These are phyloP conservation scores for Ophion ventricosus DNA, from an alignment of 2,888 invertebrate genomes.

Conservation along the genomic window DNA sequence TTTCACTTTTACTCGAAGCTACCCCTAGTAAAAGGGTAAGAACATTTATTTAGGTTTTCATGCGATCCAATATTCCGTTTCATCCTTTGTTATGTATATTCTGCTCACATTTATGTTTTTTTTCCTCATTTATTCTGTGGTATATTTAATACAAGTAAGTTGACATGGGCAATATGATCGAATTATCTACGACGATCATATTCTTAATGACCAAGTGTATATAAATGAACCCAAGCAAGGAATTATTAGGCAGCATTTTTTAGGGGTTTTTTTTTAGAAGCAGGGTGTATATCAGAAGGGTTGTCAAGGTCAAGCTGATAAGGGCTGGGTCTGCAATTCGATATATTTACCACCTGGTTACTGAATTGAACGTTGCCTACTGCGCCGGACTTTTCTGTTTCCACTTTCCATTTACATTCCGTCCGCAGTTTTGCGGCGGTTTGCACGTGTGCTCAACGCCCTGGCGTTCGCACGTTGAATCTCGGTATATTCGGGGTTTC, in stretches of 20 bases:
- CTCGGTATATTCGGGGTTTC: slow-evolving; percentile 13
- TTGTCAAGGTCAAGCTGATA: too few relatives aligned
- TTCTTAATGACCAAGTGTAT: not conserved
- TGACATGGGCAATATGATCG: not conserved
- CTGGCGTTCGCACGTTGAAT: not conserved
- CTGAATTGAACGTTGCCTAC: not conserved
- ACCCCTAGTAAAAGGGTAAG: slow-evolving; percentile 33
- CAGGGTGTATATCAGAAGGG: not conserved
- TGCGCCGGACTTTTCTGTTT: not conserved
- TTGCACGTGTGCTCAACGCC: not conserved
- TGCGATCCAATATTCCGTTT: not conserved
- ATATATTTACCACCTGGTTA: not conserved
- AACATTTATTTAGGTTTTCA: slow-evolving; percentile 54
- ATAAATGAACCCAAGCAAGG: not conserved
- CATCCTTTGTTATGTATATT: not conserved
- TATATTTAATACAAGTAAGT: not conserved
- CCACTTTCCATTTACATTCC: not conserved
- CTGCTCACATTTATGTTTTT: not conserved
- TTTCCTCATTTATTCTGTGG: not conserved
- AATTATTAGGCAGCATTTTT: not conserved
- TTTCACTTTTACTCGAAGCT: slow-evolving; percentile 45
- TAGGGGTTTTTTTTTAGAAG: not conserved
- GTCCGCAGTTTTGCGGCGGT: not conserved
- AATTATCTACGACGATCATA: not conserved
- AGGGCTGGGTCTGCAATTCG: too few relatives aligned